These are phyloP conservation scores for Cephalotes varians DNA, from an alignment of 2,888 invertebrate species.

Conservation along the genomic window DNA sequence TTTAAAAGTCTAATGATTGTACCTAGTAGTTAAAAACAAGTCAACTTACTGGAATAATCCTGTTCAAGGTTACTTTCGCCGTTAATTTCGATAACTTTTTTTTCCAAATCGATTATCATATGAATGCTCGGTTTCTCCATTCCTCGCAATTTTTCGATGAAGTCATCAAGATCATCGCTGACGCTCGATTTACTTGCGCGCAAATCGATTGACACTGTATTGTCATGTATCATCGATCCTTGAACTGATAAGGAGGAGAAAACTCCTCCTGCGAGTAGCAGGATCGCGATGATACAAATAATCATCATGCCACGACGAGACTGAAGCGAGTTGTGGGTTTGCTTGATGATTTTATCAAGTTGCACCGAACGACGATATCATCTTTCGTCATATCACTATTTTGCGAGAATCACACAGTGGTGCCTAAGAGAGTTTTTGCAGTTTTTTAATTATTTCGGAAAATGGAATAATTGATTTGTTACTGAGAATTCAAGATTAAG, in stretches of 20 bases:
- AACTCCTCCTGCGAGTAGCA: background rate
- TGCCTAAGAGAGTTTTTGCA: background rate
- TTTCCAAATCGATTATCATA: background rate
- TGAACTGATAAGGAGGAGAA: background rate
- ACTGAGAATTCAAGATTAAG: background rate
- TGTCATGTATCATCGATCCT: background rate
- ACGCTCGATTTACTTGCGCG: background rate
- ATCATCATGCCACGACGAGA: slow-evolving; percentile 16
- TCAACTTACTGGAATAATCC: slow-evolving; percentile 10
- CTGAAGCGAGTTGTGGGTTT: slow-evolving; percentile 20
- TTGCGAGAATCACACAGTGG: slow-evolving; percentile 17
- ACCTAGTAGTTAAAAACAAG: background rate
- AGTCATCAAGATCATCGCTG: background rate
- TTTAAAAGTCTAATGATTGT: background rate
- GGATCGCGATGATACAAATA: slow-evolving; percentile 29
- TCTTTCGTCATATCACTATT: background rate
- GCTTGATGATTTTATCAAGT: slow-evolving; percentile 40
- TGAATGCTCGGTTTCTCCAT: background rate
- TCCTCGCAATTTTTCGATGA: background rate
- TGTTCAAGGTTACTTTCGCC: background rate
- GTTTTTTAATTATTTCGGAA: background rate
- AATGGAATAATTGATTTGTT: background rate
- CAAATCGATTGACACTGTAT: background rate
- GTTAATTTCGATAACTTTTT: background rate
- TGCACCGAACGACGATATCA: background rate